Base-by-base conservation (phyloP, 1,140 invertebrate species). In the Bombyx mandarina region DNA sequence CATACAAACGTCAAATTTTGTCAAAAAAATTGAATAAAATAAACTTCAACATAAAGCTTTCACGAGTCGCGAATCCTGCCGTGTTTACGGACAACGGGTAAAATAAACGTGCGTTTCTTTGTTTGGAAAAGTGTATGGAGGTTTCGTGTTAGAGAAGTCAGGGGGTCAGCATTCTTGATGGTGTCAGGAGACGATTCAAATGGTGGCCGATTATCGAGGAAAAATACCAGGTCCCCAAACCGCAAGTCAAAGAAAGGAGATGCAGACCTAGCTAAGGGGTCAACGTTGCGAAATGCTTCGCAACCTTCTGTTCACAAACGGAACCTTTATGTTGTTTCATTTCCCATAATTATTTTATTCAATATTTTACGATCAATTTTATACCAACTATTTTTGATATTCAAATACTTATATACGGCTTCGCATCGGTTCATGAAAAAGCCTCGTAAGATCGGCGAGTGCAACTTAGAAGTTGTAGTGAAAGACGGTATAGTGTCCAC, bases 271-370 rank as follows among this genome's bases (percentile, higher is more conserved):
- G 85, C 84, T 66, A 88, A 88, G 70, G 74, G 77, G 69, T 85
- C 85, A 66, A 71, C 83, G 76, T 85, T 87, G 83, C 84, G 84
- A 84, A 82, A 87, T 86, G 82, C 72, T 47, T 80, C 88, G 65
- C 89, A 91, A 75, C 90, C 92, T 69, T 94, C 94, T 18, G 93
- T 96, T 67, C 94, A 96, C 82, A 95, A 95, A 84, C 90, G 93
- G 78, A 96, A 96, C 87, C 90, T 96, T 67, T 94, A 95, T 82
- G 90, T 95, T 69, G 94, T 95, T 82, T 95, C 94, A 58, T 94
- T 95, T 81, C 94, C 94, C 43, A 90, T 96, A 57, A 94, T 96
- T 81, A 90, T 95, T 83, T 88, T 95, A 60, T 96, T 96, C 86
- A 94, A 95, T 79, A 89, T 95, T 66, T 82, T 96, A 59, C 90